Evolutionary conservation across 2,797 vertebrate genomes (phyloP).

Genomic region (Choloepus didactylus): DNA sequence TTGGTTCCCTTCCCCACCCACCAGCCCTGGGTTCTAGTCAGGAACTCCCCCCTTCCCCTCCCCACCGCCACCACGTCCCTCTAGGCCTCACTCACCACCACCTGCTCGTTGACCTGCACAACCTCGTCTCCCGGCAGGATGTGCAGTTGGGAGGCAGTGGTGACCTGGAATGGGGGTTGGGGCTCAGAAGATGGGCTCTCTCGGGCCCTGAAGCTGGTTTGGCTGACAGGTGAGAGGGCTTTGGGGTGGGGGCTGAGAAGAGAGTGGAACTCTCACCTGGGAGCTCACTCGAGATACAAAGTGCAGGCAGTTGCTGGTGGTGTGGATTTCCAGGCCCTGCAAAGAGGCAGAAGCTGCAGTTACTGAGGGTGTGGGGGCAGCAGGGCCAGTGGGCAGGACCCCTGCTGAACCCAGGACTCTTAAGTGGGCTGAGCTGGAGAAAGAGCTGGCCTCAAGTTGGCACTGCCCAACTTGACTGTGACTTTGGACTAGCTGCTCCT

Average conservation of each 20-base stretch:
- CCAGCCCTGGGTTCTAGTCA: not conserved
- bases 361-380: not conserved
- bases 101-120: conserved; percentile 95
- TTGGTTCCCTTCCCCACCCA: not conserved
- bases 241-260: not conserved
- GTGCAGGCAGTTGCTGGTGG: conserved; percentile 93
- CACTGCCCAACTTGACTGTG: not conserved
- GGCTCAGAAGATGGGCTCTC: not conserved
- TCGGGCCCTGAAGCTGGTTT: not conserved
- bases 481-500: not conserved
- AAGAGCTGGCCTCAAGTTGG: not conserved
- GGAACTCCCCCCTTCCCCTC: not conserved
- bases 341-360: not conserved
- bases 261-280: conserved; percentile 87
- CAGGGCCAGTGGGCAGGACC: not conserved
- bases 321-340: conserved; percentile 94
- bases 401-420: not conserved
- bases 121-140: conserved; percentile 96
- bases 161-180: conserved; percentile 85
- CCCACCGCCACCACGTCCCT: rapidly evolving
- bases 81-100: conserved; percentile 92
- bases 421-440: not conserved
- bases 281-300: conserved; percentile 90
- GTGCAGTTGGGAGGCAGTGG: conserved; percentile 84
- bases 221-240: not conserved